Conservation (phyloP, 2,113 vertebrate genomes). For the Aspiorhynchus laticeps region DNA sequence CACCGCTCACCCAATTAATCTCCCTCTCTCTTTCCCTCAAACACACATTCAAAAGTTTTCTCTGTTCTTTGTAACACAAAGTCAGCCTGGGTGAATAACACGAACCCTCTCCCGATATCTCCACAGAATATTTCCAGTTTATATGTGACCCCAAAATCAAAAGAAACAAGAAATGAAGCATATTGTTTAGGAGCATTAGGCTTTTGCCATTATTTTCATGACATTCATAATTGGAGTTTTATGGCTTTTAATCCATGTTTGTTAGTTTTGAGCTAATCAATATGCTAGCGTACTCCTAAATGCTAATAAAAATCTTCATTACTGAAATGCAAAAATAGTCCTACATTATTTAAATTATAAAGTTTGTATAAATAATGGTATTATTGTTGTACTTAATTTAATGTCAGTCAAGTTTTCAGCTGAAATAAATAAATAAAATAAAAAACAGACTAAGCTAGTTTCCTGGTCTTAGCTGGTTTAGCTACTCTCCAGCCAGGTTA, state of each 20-base stretch:
- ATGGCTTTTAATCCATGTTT: background rate
- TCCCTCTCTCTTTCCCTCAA: slow-evolving; percentile 19
- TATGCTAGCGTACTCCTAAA: background rate
- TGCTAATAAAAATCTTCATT: background rate
- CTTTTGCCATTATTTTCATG: background rate
- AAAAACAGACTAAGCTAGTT: background rate
- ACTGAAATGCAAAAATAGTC: background rate
- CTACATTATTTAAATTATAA: background rate
- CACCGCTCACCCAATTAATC: slow-evolving; percentile 47
- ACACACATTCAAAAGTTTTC: slow-evolving; percentile 23
- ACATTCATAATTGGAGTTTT: background rate
- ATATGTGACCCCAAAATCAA: background rate
- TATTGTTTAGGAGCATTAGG: background rate
- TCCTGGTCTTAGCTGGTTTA: background rate
- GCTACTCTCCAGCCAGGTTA: too few relatives aligned
- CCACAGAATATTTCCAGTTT: background rate
- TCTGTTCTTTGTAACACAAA: slow-evolving; percentile 7
- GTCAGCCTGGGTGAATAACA: background rate
- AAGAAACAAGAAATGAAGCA: background rate
- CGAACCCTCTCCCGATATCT: background rate
- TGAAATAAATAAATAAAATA: background rate
- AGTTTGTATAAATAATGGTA: background rate
- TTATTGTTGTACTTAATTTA: background rate
- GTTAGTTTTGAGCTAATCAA: background rate
- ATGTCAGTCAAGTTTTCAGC: background rate